phyloP scores from a whole-genome alignment of 1,140 invertebrate species.

The Nasonia giraulti region DNA sequence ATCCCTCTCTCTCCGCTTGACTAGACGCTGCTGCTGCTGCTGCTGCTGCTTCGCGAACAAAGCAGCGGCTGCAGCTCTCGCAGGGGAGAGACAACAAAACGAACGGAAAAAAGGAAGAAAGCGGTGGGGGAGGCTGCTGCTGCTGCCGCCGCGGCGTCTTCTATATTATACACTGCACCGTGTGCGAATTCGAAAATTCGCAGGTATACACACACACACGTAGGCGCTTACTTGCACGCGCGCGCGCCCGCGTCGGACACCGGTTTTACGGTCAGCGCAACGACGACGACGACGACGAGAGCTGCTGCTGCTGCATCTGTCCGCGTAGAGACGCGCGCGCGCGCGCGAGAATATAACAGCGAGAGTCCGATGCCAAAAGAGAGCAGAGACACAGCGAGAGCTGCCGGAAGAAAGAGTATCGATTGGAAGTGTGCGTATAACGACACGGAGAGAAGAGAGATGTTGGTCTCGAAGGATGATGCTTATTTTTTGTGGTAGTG shows the following conservation, averaged over 20 bases:
- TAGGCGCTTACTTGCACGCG: neutral
- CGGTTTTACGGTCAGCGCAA: conserved; percentile 1
- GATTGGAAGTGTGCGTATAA: neutral
- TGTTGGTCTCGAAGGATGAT: neutral
- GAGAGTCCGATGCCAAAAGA: neutral
- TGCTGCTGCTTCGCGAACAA: conserved; percentile 54
- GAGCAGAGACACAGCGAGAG: neutral
- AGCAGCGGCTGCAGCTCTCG: conserved; percentile 16
- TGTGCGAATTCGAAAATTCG: neutral
- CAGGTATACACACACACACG: neutral
- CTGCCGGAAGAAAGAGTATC: conserved; percentile 4
- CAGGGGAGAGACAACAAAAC: neutral
- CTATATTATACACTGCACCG: neutral
- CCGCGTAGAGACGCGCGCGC: neutral
- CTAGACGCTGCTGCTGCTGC: conserved; percentile 41
- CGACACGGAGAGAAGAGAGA: neutral
- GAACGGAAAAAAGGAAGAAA: conserved; percentile 36
- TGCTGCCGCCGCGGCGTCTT: neutral
- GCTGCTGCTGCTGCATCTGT: conserved; percentile 17
- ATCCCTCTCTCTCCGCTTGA: conserved; percentile 1
- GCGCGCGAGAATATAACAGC: neutral
- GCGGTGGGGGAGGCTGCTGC: conserved; percentile 19
- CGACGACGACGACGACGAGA: neutral
- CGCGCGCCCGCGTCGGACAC: conserved; percentile 2
- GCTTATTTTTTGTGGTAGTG: conserved; percentile 21